Evolutionary conservation across 2,797 vertebrate species (phyloP), one percentile per base, ranked within the genome.

Genomic region (Selene dorsalis): DNA sequence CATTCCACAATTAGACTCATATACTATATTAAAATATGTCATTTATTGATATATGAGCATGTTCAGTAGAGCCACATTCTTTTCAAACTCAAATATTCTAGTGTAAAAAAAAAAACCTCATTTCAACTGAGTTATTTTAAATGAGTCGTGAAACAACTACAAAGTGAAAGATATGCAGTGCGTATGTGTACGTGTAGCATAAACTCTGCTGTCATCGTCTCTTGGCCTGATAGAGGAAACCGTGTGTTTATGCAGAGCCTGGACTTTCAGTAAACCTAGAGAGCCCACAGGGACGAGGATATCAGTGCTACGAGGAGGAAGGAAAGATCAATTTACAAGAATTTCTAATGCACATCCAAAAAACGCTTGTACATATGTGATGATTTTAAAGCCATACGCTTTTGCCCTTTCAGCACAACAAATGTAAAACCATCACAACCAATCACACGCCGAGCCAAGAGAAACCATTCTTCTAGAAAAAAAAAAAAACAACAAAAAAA

Each of bases 1-100:
- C 63, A 88, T 16, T 55, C 38, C 52, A 66, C 41, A n/a, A 18
- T 65, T 47, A 57, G 68, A 43, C 39, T 41, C 14, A 41, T 12
- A 39, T 4, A n/a, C n/a, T n/a, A 73, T 87, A 90, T 94, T 87
- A 91, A 94, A 93, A 95, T 2, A 4, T 91, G 92, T 93, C 89
- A 93, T 93, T 93, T 90, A 79, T 92, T 86, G 83, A 90, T 77
- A 82, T 88, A 91, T 32, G 63, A 84, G 88, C 86, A 88, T 89
- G 93, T 95, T 91, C 89, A 84, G 68, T 0, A 7, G 66, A 69
- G 65, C 66, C 20, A 56, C 6, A 16, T 52, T 69, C 35, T 28
- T 39, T 13, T 41, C 17, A 18, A 24, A 12, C 16, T 16, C 3
- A 45, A 6, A 74, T 55, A 70, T 41, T 38, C 28, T 41, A 4